These are phyloP conservation scores for Chaetodon auriga DNA, from an alignment of 2,113 vertebrate genomes.

Conservation along the genomic window DNA sequence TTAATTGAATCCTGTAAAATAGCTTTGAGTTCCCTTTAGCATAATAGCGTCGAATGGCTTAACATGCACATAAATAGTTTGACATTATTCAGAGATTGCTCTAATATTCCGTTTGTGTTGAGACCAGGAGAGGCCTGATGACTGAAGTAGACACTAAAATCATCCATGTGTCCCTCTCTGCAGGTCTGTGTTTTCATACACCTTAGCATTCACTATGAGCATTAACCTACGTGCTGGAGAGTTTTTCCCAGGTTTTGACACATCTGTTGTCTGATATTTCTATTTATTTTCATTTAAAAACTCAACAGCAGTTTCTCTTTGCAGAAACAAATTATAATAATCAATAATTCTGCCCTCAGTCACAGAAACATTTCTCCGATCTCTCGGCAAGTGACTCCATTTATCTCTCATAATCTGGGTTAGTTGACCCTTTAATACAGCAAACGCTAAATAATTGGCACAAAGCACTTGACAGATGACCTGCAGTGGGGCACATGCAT, in stretches of 20 bases:
- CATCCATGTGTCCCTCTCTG: constrained; percentile 7
- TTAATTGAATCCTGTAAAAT: constrained; percentile 40
- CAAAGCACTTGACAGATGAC: not conserved
- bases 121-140: constrained; percentile 24
- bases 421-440: not conserved
- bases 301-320: not conserved
- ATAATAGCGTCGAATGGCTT: not conserved
- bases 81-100: not conserved
- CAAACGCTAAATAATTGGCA: not conserved
- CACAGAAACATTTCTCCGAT: not conserved
- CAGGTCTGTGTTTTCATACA: not conserved
- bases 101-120: constrained; percentile 24
- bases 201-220: too few species aligned
- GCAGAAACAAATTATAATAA: not conserved
- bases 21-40: constrained; percentile 16
- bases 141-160: not conserved
- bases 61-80: constrained; percentile 25
- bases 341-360: not conserved
- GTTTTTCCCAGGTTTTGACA: not conserved
- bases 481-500: constrained; percentile 20
- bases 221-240: not conserved
- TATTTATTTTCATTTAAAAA: not conserved
- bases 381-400: not conserved
- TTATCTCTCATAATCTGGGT: not conserved
- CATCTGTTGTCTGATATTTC: too few species aligned